phyloP scores from a whole-genome alignment of 1,140 invertebrate genomes.

The Drosophila littoralis region DNA sequence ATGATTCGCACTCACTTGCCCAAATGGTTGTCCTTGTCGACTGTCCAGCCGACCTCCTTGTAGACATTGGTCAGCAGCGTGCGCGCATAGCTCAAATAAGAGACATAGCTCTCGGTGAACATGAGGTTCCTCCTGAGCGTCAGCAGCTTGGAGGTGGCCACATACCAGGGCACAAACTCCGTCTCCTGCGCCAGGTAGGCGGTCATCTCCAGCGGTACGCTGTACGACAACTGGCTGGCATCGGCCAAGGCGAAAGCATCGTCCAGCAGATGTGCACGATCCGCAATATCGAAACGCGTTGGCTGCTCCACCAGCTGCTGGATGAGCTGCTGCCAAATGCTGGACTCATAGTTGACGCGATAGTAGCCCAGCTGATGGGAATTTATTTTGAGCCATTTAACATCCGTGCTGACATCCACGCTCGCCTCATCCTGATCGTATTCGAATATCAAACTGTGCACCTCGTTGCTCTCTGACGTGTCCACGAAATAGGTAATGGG shows the following conservation, averaged over 20 bases:
- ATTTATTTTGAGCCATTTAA: slow-evolving; percentile 94
- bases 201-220: slow-evolving; percentile 88
- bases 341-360: slow-evolving; percentile 91
- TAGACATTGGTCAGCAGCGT: slow-evolving; percentile 85
- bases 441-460: slow-evolving; percentile 71
- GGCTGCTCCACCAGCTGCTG: slow-evolving; percentile 84
- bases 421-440: slow-evolving; percentile 22
- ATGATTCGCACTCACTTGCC: slow-evolving; percentile 17
- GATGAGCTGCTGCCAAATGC: slow-evolving; percentile 89
- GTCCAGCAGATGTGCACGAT: slow-evolving; percentile 93
- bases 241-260: slow-evolving; percentile 94
- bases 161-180: slow-evolving; percentile 90
- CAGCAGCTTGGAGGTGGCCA: slow-evolving; percentile 86
- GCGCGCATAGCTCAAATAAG: slow-evolving; percentile 87
- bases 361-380: slow-evolving; percentile 93
- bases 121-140: slow-evolving; percentile 86
- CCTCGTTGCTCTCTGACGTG: slow-evolving; percentile 84
- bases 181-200: slow-evolving; percentile 88
- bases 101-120: slow-evolving; percentile 86
- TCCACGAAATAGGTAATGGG: slow-evolving; percentile 89
- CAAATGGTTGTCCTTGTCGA: slow-evolving; percentile 85
- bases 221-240: slow-evolving; percentile 88
- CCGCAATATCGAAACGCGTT: slow-evolving; percentile 87
- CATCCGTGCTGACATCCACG: slow-evolving; percentile 34
- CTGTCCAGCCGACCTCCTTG: slow-evolving; percentile 87